These are phyloP conservation scores for Lasius platythorax DNA, from an alignment of 2,888 invertebrate genomes.

Conservation along the genomic window DNA sequence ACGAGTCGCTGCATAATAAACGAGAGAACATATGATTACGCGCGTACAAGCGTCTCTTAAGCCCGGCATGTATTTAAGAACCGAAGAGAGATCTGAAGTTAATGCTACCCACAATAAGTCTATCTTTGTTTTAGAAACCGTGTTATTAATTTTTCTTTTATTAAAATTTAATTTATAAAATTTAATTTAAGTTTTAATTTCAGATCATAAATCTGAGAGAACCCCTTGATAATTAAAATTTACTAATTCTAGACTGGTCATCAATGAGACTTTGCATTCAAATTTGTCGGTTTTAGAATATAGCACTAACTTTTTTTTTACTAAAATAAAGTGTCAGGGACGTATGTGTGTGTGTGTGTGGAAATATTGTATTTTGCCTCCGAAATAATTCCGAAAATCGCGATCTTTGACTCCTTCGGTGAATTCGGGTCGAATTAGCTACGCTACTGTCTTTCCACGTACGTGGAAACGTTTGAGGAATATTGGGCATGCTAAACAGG, in stretches of 20 bases:
- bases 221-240: neutral
- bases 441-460: slow-evolving; percentile 19
- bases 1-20: slow-evolving; percentile 24
- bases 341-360: no score
- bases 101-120: neutral
- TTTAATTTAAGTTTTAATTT: neutral
- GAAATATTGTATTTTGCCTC: neutral
- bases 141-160: neutral
- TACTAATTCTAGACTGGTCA: neutral
- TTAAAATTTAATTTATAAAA: neutral
- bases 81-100: neutral
- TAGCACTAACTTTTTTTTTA: no score
- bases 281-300: neutral
- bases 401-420: neutral
- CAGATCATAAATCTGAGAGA: neutral
- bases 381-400: neutral
- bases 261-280: neutral
- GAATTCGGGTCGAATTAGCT: neutral
- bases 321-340: neutral
- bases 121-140: neutral
- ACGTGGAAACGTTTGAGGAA: slow-evolving; percentile 36
- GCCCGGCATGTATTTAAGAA: neutral
- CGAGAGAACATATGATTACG: slow-evolving; percentile 17
- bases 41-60: neutral
- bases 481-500: slow-evolving; percentile 33